Conservation (phyloP, 2,888 invertebrate species). For the Oeneis ivallda region DNA sequence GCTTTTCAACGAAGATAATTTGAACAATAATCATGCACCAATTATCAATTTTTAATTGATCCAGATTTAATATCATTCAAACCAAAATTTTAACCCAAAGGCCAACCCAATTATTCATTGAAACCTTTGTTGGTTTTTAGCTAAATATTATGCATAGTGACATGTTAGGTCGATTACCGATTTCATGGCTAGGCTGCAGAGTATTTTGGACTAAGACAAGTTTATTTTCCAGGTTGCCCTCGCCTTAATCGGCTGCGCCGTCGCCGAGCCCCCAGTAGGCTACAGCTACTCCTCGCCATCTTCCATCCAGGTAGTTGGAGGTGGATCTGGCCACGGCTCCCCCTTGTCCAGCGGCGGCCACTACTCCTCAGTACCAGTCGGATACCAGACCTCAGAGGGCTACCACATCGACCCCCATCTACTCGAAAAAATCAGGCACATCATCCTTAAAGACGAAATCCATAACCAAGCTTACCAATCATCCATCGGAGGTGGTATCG, state of each 20-base stretch:
- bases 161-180: not conserved
- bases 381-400: conserved; percentile 90
- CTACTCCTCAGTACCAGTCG: conserved; percentile 88
- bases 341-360: conserved; percentile 85
- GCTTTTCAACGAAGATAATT: not conserved
- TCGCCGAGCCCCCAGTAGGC: conserved; percentile 89
- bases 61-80: not conserved
- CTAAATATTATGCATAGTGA: too few species aligned
- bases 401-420: conserved; percentile 90
- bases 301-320: conserved; percentile 79
- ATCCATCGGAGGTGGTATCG: conserved; percentile 66
- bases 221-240: conserved; percentile 79
- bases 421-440: conserved; percentile 91
- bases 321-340: conserved; percentile 50
- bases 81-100: not conserved
- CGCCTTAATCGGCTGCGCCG: conserved; percentile 87
- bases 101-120: too few species aligned
- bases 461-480: conserved; percentile 77
- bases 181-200: not conserved
- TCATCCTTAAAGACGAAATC: conserved; percentile 90
- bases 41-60: not conserved
- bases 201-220: conserved; percentile 11
- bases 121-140: too few species aligned
- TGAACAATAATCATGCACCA: not conserved
- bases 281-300: conserved; percentile 85